Evolutionary conservation across 2,113 vertebrate genomes (phyloP), one percentile per base, ranked within the genome.

Genomic region (Alligator sinensis): DNA sequence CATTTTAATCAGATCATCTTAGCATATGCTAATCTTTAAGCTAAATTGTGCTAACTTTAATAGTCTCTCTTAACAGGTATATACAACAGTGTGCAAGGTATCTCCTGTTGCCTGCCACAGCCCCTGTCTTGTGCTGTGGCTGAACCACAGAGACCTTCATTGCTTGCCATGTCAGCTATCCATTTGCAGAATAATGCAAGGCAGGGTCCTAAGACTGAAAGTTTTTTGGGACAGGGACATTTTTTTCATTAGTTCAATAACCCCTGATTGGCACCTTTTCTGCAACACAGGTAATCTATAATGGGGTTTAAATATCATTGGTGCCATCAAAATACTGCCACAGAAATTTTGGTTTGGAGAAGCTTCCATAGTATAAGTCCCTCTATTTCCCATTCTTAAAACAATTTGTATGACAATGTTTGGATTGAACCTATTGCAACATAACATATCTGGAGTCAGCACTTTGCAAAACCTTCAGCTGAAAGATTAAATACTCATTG

Each of bases 311-410:
- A 70, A 30, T 34, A 70, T 30, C 34, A 70, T 10, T 34, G 34
- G 66, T 34, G 30, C 11, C 0, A 19, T 47, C 75, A 25, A 72
- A 74, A 4, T 1, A 38, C n/a, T 47, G 55, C 59, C 24, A 3
- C 68, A 10, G 76, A 86, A 28, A 22, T 11, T 5, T 12, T 2
- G 28, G 34, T 34, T 55, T 4, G 47, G 38, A 55, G 15, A 64
- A 16, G 19, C 6, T 2, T 11, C 27, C 25, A 5, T 54, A 28
- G 12, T 1, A 2, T 0, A 2, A 27, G 2, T 3, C 4, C 4
- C 3, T 27, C 54, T 30, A 3, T 4, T 28, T 6, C 76, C 38
- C 9, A 6, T 47, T 82, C 57, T 38, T 19, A 6, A 12, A 72
- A 78, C 61, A 47, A 30, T 66, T 14, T 34, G 12, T 55, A 63